These are phyloP conservation scores for Ceyx erithaca DNA, from an alignment of 2,797 vertebrate species.

Conservation along the genomic window DNA sequence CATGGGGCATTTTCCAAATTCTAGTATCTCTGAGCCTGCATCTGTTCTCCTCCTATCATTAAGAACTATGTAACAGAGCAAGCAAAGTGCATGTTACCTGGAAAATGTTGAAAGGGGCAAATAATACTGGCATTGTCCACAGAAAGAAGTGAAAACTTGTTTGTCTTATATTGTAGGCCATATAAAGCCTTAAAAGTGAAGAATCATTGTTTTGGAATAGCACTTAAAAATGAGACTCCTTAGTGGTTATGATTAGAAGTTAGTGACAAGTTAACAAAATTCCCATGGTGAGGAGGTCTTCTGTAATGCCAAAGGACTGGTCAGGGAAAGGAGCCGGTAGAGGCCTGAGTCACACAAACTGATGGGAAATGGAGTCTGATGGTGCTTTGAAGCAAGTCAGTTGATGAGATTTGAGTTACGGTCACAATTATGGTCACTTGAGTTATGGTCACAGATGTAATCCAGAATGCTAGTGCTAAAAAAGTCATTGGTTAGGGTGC, in stretches of 20 bases:
- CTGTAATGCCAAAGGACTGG: not conserved
- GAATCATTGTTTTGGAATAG: not conserved
- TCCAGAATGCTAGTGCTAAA: not conserved
- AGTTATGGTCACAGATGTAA: not conserved
- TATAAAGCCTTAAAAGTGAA: not conserved
- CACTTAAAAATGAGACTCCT: not conserved
- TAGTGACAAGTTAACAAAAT: not conserved
- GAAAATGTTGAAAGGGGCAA: not conserved
- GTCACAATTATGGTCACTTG: not conserved
- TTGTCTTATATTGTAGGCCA: not conserved
- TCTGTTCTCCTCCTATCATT: not conserved
- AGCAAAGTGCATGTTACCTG: not conserved
- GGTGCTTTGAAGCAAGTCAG: not conserved
- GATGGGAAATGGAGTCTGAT: not conserved
- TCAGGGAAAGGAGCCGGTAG: not conserved
- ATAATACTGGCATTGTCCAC: not conserved
- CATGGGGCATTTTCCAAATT: not conserved
- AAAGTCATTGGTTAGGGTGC: not conserved
- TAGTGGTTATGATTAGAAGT: not conserved
- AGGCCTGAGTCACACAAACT: not conserved
- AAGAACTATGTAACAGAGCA: not conserved
- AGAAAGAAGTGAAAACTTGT: not conserved
- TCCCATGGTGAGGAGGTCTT: rapidly evolving
- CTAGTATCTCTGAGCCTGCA: not conserved
- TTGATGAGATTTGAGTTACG: not conserved